Evolutionary conservation across 2,113 vertebrate species (phyloP).

Genomic region (Echinops telfairi): DNA sequence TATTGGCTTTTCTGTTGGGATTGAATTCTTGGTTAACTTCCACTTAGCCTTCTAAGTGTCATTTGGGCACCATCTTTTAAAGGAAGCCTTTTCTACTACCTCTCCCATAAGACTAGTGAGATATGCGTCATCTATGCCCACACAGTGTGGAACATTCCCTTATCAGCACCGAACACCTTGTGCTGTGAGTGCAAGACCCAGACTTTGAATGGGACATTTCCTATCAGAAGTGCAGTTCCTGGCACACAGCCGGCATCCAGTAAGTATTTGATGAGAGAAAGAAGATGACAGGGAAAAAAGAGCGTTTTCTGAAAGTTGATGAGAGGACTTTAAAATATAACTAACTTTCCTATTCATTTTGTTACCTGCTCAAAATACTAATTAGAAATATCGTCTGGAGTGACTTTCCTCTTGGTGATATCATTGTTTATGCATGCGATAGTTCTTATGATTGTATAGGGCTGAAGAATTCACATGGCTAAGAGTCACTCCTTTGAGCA

Average conservation of each 20-base stretch:
- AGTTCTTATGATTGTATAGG: not conserved
- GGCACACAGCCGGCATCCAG: rapidly evolving
- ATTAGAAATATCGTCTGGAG: not conserved
- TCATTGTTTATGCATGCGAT: not conserved
- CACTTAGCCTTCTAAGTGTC: not conserved
- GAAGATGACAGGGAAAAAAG: not conserved
- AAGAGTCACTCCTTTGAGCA: not conserved
- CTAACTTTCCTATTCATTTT: not conserved
- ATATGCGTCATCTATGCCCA: not conserved
- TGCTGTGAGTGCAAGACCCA: not conserved
- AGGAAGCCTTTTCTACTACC: not conserved
- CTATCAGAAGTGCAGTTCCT: not conserved
- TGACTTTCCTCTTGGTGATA: slow-evolving; percentile 11
- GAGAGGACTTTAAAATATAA: not conserved
- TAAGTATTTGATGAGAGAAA: not conserved
- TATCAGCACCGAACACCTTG: not conserved
- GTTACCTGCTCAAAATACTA: slow-evolving; percentile 9
- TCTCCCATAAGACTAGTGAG: not conserved
- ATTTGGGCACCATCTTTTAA: not conserved
- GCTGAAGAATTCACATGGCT: not conserved
- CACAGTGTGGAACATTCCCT: not conserved
- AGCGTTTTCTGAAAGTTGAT: not conserved
- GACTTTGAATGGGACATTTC: not conserved
- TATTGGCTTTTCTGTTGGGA: too few species aligned
- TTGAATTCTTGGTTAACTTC: not conserved